A percentile compares a stretch with the other conserved stretches of the same genome.
These are phyloP conservation scores for Neotragus moschatus DNA, from an alignment of 2,113 vertebrate species.

Conservation along the genomic window DNA sequence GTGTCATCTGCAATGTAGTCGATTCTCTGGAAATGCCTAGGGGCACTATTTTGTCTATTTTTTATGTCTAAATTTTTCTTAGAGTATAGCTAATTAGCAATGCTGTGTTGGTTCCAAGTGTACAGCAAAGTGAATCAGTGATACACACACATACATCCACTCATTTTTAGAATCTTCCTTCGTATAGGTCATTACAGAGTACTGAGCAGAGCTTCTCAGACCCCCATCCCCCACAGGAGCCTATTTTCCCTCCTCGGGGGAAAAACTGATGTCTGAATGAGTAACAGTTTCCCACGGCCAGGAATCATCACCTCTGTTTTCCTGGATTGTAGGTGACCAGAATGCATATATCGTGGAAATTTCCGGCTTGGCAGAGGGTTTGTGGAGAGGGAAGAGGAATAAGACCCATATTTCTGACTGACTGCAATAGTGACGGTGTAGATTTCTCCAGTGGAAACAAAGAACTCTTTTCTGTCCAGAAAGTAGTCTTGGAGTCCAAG, in stretches of 20 bases:
- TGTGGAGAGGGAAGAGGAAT: background rate
- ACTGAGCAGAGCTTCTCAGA: background rate
- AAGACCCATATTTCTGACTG: background rate
- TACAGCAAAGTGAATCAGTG: background rate
- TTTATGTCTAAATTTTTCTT: background rate
- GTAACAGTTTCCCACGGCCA: background rate
- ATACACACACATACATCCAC: background rate
- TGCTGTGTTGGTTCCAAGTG: background rate
- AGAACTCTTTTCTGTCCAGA: background rate
- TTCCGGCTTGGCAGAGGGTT: background rate
- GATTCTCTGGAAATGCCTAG: background rate
- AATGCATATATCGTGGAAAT: background rate
- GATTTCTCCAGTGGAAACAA: background rate
- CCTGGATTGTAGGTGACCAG: background rate
- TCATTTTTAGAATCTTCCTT: background rate
- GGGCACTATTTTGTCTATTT: background rate
- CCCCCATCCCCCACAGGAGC: background rate
- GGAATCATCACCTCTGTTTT: background rate
- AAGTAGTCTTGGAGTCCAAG: background rate
- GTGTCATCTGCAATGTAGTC: background rate
- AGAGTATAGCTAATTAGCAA: background rate
- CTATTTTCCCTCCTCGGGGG: background rate
- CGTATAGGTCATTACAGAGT: background rate
- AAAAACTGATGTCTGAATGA: background rate
- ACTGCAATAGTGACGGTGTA: background rate